phyloP scores from a whole-genome alignment of 2,113 vertebrate genomes.

The Callipepla squamata region DNA sequence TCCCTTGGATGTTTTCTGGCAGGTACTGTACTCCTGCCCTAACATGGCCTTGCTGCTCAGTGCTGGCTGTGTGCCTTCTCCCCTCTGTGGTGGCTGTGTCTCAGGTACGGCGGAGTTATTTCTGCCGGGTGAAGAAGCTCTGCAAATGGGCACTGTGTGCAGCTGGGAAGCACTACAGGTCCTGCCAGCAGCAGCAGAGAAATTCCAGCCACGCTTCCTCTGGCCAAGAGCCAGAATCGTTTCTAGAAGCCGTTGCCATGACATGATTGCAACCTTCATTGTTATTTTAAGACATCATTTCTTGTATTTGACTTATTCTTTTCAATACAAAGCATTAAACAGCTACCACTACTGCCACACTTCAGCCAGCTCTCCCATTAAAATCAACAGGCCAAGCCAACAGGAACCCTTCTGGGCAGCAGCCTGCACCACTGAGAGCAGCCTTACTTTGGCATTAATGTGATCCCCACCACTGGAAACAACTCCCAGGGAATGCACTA shows the following conservation, averaged over 20 bases:
- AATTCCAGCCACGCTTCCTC: conserved; percentile 25
- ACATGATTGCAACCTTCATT: conserved; percentile 25
- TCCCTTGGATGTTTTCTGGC: not conserved
- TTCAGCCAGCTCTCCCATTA: not conserved
- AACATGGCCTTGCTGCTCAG: not conserved
- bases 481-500: not conserved
- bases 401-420: not conserved
- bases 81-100: not conserved
- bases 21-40: not conserved
- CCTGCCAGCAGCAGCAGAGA: conserved; percentile 17
- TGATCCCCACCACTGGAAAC: not conserved
- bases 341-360: not conserved
- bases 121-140: not conserved
- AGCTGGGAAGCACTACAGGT: not conserved
- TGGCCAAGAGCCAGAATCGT: conserved; percentile 36
- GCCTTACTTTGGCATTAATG: not conserved
- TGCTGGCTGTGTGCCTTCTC: not conserved
- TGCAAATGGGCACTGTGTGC: not conserved
- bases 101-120: not conserved
- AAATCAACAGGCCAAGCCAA: not conserved
- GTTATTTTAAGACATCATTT: conserved; percentile 33
- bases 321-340: conserved; percentile 28
- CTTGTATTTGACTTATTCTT: conserved; percentile 17
- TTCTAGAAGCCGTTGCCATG: conserved; percentile 58
- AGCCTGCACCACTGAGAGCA: not conserved